Base-by-base conservation (phyloP, 2,888 invertebrate species). In the Cynaeus angustus region DNA sequence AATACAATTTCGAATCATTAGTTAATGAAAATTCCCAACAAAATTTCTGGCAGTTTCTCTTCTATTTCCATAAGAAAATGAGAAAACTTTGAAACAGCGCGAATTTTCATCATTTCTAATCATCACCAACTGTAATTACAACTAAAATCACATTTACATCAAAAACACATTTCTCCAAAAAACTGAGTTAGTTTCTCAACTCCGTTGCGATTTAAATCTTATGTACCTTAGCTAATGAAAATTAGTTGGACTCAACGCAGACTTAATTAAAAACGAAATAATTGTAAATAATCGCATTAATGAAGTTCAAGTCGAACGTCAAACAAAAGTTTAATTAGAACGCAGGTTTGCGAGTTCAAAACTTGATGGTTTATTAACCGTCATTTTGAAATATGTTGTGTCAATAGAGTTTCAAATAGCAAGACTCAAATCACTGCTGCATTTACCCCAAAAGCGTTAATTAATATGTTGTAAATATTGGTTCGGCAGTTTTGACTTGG, bases 191-290 rank as follows among this genome's bases (percentile, higher is more conserved):
- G 4, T 21, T 21, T 4, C 21, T 21, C 21, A 21, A 4, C 21
- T 21, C 4, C 21, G 4, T 21, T 21, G 21, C 21, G 21, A 21
- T 37, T n/a, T 7, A 8, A 37, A 7, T 3, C 2, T 37, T 37
- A 37, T 37, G 37, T 37, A 37, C 37, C 4, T 30, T 30, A 37
- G 9, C 1, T 37, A 37, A 37, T 37, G 37, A 7, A 37, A 37
- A 37, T 37, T 37, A 37, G 37, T 37, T 37, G 26, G 28, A 48
- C 9, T 48, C 9, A 21, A 37, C 37, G 48, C 14, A 21, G 48
- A 21, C 48, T 48, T 48, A 48, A 48, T 48, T 48, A 21, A 48
- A 48, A 48, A 48, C 48, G 48, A 21, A 16, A 26, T 48, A 48
- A 48, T 48, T 48, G 26, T 48, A 48, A 48, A 26, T 26, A 48